phyloP scores from a whole-genome alignment of 2,797 vertebrate species.

The Carapus acus region DNA sequence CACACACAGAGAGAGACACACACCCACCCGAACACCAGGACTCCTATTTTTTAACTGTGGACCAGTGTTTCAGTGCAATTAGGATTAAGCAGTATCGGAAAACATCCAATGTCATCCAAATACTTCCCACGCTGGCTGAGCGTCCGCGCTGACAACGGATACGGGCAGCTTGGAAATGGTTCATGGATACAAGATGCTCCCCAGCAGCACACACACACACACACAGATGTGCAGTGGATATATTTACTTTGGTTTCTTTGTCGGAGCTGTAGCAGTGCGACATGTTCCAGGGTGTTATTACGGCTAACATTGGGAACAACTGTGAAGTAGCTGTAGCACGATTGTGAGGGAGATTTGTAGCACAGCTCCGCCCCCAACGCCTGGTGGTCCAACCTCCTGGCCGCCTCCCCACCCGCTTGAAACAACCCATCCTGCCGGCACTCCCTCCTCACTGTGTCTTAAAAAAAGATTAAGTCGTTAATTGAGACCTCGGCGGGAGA shows the following conservation, averaged over 20 bases:
- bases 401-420: too few relatives aligned
- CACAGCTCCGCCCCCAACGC: too few relatives aligned
- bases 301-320: neutral
- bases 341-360: too few relatives aligned
- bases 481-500: slow-evolving; percentile 53
- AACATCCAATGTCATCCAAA: slow-evolving; percentile 4
- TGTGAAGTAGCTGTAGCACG: neutral
- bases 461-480: slow-evolving; percentile 41
- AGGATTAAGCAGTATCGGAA: neutral
- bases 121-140: neutral
- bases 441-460: slow-evolving; percentile 15
- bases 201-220: slow-evolving; percentile 2
- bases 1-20: slow-evolving; percentile 15
- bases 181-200: slow-evolving; percentile 11
- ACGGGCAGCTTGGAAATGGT: neutral
- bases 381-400: too few relatives aligned
- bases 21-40: slow-evolving; percentile 23
- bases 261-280: slow-evolving; percentile 12
- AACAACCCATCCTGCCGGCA: slow-evolving; percentile 6
- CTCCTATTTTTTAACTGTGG: slow-evolving; percentile 1
- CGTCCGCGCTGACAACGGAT: neutral
- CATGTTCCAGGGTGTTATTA: too few relatives aligned
- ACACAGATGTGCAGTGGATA: slow-evolving; percentile 4
- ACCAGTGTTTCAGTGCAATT: neutral
- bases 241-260: slow-evolving; percentile 6